Base-by-base conservation (phyloP, 2,797 vertebrate genomes). In the Sternotherus odoratus region DNA sequence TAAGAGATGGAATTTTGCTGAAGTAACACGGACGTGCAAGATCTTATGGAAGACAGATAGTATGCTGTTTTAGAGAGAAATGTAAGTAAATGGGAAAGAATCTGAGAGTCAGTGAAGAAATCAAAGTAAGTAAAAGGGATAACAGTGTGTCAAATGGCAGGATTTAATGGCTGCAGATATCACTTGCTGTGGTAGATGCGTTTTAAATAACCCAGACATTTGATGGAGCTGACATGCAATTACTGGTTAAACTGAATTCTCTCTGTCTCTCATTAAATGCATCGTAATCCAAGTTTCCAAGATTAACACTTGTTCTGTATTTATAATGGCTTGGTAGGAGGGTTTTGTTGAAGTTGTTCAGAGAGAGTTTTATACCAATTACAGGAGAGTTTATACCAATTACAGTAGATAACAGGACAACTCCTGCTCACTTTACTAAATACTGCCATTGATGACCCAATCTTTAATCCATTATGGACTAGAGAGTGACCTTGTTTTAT, bases 51-150 rank as follows among this genome's bases (percentile, higher is more conserved):
- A 90, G 85, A 94, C 87, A 96, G 95, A 91, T 85, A 89, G 87
- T 30, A 46, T 1, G 23, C 88, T 91, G 77, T 89, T 94, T 95
- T 92, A 94, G 81, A 74, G 88, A 87, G 88, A 46, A 92, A 75
- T 91, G 9, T 78, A 85, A 92, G 23, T 88, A 92, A 75, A 84
- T 85, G 74, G 60, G 89, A 91, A 91, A 83, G 56, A 74, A 95
- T 93, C 54, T 69, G 89, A 85, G 74, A 95, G 69, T 81, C 63
- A 92, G 88, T 89, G 82, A 94, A 94, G 54, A 94, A 96, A 96
- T 96, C 85, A 86, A 94, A 94, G 89, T 57, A 90, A 94, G 51
- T 88, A 82, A 91, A 94, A 88, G 49, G 8, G 78, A 77, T 54
- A 92, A 82, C n/a, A 80, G 33, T 74, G 79, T 92, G 90, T 91